These are phyloP conservation scores for Odontomyia ornata DNA, from an alignment of 2,888 invertebrate genomes.

Conservation along the genomic window DNA sequence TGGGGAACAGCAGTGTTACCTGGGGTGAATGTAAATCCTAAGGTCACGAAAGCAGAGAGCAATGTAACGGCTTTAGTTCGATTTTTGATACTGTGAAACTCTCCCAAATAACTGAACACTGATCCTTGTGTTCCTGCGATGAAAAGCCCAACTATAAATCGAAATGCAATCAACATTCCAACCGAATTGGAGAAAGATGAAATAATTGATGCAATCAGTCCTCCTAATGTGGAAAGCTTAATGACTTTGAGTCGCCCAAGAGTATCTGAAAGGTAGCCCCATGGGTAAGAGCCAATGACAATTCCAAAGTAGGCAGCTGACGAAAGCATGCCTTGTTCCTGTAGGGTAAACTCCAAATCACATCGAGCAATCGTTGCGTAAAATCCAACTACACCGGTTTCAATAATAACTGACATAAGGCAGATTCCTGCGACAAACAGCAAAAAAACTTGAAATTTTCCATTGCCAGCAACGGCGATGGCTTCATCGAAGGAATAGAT, in stretches of 20 bases:
- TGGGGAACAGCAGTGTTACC: slow-evolving; percentile 53
- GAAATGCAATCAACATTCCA: slow-evolving; percentile 66
- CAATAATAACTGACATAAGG: slow-evolving; percentile 24
- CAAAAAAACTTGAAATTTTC: slow-evolving; percentile 25
- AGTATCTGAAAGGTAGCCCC: slow-evolving; percentile 33
- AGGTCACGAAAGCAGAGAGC: slow-evolving; percentile 66
- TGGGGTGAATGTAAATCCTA: slow-evolving; percentile 66
- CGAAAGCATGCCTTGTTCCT: slow-evolving; percentile 20
- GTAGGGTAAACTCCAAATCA: slow-evolving; percentile 13
- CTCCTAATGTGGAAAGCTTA: slow-evolving; percentile 3
- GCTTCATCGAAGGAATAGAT: slow-evolving; percentile 40
- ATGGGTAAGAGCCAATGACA: slow-evolving; percentile 25
- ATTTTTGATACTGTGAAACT: slow-evolving; percentile 64
- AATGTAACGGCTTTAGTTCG: slow-evolving; percentile 66
- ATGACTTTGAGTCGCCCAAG: slow-evolving; percentile 30
- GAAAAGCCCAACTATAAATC: slow-evolving; percentile 71
- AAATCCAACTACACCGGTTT: slow-evolving; percentile 30
- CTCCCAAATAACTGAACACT: slow-evolving; percentile 67
- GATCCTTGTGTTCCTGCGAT: slow-evolving; percentile 60
- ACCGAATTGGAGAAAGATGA: slow-evolving; percentile 69
- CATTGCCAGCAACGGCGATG: slow-evolving; percentile 3
- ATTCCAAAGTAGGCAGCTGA: slow-evolving; percentile 34
- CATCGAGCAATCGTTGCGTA: slow-evolving; percentile 27
- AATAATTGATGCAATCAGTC: slow-evolving; percentile 63
- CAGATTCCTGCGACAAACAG: slow-evolving; percentile 12